A percentile compares a stretch with the other conserved stretches of the same genome.
phyloP scores from a whole-genome alignment of 2,113 vertebrate species.

The Chaetura pelagica region DNA sequence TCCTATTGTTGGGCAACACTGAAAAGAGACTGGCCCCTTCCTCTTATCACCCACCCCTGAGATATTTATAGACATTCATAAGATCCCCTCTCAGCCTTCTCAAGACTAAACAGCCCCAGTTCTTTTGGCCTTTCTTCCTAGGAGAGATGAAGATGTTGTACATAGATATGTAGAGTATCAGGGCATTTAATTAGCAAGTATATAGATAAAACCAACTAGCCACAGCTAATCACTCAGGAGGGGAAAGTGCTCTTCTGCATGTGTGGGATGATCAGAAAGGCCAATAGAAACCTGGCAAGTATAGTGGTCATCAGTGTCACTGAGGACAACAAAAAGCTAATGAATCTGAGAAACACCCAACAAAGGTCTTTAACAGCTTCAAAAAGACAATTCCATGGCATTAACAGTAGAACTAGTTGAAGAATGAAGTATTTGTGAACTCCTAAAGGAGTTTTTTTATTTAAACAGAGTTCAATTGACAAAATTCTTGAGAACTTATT shows the following conservation, averaged over 20 bases:
- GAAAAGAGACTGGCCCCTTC: too few relatives aligned
- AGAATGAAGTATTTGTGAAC: neutral
- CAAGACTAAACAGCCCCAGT: too few relatives aligned
- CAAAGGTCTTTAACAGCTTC: neutral
- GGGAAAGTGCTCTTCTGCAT: neutral
- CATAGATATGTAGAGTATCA: fast-evolving
- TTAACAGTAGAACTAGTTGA: neutral
- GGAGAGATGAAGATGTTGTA: too few relatives aligned
- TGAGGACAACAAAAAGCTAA: neutral
- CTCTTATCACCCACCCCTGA: too few relatives aligned
- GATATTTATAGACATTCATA: too few relatives aligned
- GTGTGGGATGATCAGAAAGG: neutral
- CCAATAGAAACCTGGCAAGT: neutral
- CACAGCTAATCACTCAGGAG: neutral
- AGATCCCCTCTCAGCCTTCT: too few relatives aligned
- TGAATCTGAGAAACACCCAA: neutral
- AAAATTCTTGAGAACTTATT: neutral
- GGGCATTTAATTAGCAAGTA: neutral
- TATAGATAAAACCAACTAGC: neutral
- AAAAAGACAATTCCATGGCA: neutral
- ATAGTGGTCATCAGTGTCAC: neutral
- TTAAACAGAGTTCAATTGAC: fast-evolving
- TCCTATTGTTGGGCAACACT: too few relatives aligned
- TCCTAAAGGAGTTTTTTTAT: neutral
- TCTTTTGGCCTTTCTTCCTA: too few relatives aligned